Evolutionary conservation across 2,113 vertebrate genomes (phyloP).

Genomic region (Heterotilapia buettikoferi): DNA sequence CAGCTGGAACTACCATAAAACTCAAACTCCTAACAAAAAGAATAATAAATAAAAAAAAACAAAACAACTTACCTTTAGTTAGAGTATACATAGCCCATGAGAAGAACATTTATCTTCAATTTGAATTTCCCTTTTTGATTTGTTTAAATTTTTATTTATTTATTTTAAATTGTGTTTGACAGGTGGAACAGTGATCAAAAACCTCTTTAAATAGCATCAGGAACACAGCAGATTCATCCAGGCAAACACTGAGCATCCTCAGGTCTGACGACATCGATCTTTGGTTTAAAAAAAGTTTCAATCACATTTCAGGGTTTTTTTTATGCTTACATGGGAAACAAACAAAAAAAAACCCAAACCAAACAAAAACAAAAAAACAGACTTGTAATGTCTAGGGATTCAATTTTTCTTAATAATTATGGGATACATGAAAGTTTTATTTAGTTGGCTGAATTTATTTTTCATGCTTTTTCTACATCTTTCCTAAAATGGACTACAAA

Average conservation of each 20-base stretch:
- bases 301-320: neutral
- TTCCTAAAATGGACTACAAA: neutral
- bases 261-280: neutral
- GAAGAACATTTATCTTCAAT: neutral
- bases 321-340: neutral
- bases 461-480: rapidly evolving
- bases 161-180: neutral
- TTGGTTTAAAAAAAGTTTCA: neutral
- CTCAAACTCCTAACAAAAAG: neutral
- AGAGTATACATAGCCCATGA: neutral
- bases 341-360: neutral
- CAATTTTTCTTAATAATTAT: neutral
- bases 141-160: neutral
- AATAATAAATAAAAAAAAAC: neutral
- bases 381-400: neutral
- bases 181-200: neutral
- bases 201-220: neutral
- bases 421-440: neutral
- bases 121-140: neutral
- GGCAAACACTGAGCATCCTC: neutral
- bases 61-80: neutral
- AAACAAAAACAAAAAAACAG: neutral
- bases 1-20: neutral
- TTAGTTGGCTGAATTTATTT: neutral
- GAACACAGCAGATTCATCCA: neutral